Percentiles rank a stretch among this genome's conserved stretches.
Conservation (phyloP, 2,888 invertebrate species). For the Acrocera orbiculus region DNA sequence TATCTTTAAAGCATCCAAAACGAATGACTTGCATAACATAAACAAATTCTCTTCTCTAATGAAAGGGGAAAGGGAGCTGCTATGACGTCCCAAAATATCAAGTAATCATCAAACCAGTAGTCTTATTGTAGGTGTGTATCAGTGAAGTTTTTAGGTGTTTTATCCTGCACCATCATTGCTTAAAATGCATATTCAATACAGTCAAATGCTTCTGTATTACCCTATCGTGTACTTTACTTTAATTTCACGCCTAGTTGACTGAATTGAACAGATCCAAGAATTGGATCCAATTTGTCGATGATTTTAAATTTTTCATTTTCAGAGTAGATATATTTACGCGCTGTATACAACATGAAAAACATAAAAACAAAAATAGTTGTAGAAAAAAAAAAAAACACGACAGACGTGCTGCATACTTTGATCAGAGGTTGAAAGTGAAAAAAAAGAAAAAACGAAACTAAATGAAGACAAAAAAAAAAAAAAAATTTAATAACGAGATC, state of each 20-base stretch:
- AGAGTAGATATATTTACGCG: not conserved
- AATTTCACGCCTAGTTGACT: slow-evolving; percentile 12
- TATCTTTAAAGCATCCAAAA: no score
- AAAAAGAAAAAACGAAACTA: no score
- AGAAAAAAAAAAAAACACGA: no score
- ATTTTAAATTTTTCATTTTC: slow-evolving; percentile 3
- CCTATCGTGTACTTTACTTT: slow-evolving; percentile 6
- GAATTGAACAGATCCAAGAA: slow-evolving; percentile 8
- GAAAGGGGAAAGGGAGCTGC: no score
- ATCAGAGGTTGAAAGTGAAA: slow-evolving; percentile 1
- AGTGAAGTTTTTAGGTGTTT: not conserved
- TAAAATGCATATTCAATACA: not conserved
- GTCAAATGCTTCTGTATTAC: not conserved
- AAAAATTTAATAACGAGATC: slow-evolving; percentile 9
- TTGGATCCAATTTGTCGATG: slow-evolving; percentile 6
- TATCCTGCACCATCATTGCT: not conserved
- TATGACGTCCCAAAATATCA: no score
- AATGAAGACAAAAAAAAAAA: not conserved
- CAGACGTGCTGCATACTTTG: not conserved
- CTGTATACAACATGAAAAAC: not conserved
- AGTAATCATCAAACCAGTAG: no score
- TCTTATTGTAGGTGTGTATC: not conserved
- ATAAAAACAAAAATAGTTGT: not conserved
- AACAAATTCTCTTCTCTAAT: no score
- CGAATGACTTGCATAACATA: no score